Conservation (phyloP, 2,888 invertebrate genomes). For the Nymphalis polychloros region DNA sequence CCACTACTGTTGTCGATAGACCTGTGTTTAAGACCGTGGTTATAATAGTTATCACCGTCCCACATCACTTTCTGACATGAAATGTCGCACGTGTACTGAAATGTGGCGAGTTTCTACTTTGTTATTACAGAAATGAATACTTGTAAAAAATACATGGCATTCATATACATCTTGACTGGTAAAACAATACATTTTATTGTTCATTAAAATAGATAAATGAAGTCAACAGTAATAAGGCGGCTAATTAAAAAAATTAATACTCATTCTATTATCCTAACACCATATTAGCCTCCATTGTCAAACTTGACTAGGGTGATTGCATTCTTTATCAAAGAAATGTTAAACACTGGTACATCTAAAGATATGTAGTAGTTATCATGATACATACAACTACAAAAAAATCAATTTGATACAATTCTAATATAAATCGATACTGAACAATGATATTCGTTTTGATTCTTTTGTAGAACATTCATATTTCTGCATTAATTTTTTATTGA, state of each 20-base stretch:
- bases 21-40: no score
- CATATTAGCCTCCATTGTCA: constrained; percentile 28
- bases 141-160: no score
- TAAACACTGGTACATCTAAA: constrained; percentile 22
- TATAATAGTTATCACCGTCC: no score
- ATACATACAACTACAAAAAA: neutral
- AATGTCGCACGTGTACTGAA: no score
- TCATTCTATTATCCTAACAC: constrained; percentile 2
- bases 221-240: neutral
- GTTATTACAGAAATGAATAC: no score
- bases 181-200: no score
- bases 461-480: no score
- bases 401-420: constrained; percentile 12
- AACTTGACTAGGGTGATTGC: constrained; percentile 35
- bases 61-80: no score
- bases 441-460: neutral
- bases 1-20: no score
- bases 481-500: neutral
- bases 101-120: no score
- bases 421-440: constrained; percentile 12
- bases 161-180: no score
- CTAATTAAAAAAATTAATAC: neutral
- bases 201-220: no score
- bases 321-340: constrained; percentile 7
- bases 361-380: constrained; percentile 20